A percentile compares a stretch with the other conserved stretches of the same genome.
Conservation (phyloP, 2,113 vertebrate species). For the Rhinolophus sinicus region DNA sequence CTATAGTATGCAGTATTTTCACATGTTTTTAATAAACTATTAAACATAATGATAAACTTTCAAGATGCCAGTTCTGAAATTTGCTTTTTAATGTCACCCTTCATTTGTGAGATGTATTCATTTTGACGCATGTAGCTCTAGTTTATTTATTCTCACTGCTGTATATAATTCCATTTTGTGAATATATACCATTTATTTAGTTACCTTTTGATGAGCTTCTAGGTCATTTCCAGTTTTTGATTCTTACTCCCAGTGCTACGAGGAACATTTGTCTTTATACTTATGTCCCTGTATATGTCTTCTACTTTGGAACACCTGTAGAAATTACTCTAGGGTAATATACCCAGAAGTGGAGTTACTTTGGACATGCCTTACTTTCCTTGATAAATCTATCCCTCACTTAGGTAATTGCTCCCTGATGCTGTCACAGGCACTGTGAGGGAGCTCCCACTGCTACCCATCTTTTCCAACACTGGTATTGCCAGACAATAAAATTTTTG, state of each 20-base stretch:
- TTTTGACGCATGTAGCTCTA: neutral
- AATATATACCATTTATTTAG: neutral
- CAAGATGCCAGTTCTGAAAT: neutral
- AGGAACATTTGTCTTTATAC: neutral
- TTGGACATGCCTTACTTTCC: neutral
- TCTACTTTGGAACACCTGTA: neutral
- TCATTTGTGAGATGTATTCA: neutral
- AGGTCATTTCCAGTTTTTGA: neutral
- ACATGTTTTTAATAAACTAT: neutral
- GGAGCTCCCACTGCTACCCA: neutral
- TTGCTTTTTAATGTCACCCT: neutral
- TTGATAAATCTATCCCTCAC: accelerated
- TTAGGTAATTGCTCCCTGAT: accelerated
- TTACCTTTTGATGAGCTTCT: neutral
- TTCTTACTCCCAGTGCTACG: neutral
- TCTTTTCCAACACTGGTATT: neutral
- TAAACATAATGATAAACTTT: neutral
- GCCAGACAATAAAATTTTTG: neutral
- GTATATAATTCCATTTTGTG: neutral
- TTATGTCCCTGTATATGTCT: neutral
- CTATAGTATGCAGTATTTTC: neutral
- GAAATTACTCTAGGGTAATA: neutral
- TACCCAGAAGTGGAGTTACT: neutral
- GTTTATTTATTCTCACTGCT: neutral
- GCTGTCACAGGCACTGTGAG: neutral